Conservation (phyloP, 2,888 invertebrate species). For the Glyphotaelius pellucidus region DNA sequence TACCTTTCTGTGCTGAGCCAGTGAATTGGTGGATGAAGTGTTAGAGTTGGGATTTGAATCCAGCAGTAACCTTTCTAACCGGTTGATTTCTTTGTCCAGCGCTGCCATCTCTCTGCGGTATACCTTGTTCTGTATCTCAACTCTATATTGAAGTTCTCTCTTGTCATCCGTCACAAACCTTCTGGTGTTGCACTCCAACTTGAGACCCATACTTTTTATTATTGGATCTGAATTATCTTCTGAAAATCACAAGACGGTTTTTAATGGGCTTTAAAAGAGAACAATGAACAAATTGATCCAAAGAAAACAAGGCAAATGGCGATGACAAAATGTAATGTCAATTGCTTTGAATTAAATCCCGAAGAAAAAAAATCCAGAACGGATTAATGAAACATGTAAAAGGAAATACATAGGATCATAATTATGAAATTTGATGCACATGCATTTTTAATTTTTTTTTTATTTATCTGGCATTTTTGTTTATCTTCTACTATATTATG, state of each 20-base stretch:
- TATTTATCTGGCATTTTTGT: neutral
- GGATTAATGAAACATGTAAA: neutral
- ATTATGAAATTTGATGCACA: neutral
- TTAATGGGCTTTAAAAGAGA: neutral
- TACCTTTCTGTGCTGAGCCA: constrained; percentile 73
- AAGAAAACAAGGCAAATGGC: neutral
- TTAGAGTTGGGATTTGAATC: constrained; percentile 75
- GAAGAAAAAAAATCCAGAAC: neutral
- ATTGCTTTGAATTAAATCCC: neutral
- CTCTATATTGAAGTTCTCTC: constrained; percentile 88
- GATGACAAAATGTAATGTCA: neutral
- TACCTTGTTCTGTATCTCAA: constrained; percentile 94
- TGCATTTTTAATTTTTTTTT: neutral
- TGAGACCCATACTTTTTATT: constrained; percentile 91
- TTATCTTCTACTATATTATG: neutral
- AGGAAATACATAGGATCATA: no score
- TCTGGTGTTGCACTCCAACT: constrained; percentile 92
- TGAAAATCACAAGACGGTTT: constrained; percentile 66
- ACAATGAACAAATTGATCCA: neutral
- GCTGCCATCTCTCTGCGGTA: constrained; percentile 90
- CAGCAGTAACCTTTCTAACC: constrained; percentile 83
- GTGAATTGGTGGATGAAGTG: constrained; percentile 78
- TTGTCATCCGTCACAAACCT: constrained; percentile 89
- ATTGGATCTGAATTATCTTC: constrained; percentile 87
- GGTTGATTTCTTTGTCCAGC: constrained; percentile 86